Percentiles rank a stretch among this genome's conserved stretches.
Conservation (phyloP, 2,888 invertebrate genomes). For the Archips crataeganus region DNA sequence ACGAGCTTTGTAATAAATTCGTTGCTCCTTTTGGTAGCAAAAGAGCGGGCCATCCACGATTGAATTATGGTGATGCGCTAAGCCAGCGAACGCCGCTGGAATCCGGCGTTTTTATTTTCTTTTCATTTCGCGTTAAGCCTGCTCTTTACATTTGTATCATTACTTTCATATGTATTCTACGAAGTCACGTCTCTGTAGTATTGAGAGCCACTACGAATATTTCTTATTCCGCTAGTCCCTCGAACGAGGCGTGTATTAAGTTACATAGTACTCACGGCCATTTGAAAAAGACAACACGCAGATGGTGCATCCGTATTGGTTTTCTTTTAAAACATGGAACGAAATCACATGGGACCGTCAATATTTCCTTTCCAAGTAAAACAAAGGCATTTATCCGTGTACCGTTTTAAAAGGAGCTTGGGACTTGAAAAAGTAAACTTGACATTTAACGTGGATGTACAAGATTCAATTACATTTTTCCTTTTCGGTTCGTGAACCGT, state of each 20-base stretch:
- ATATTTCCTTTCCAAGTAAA: conserved; percentile 79
- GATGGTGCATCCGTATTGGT: conserved; percentile 80
- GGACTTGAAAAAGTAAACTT: conserved; percentile 46
- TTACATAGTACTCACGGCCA: conserved; percentile 74
- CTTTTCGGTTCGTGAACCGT: conserved; percentile 22
- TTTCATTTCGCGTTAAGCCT: conserved; percentile 74
- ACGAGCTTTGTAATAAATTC: conserved; percentile 84
- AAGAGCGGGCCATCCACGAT: conserved; percentile 75
- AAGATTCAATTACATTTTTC: conserved; percentile 40
- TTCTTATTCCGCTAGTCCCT: conserved; percentile 63
- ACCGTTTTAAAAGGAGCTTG: conserved; percentile 57
- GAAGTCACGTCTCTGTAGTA: conserved; percentile 68
- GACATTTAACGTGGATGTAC: conserved; percentile 39
- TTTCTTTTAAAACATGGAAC: conserved; percentile 83
- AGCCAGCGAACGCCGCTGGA: conserved; percentile 77
- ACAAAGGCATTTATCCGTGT: conserved; percentile 71
- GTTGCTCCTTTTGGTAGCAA: conserved; percentile 84
- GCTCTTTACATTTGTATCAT: conserved; percentile 66
- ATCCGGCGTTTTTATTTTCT: conserved; percentile 75
- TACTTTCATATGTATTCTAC: conserved; percentile 65
- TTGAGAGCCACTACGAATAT: conserved; percentile 68
- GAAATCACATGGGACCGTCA: conserved; percentile 80
- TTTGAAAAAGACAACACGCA: conserved; percentile 81
- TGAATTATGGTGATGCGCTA: conserved; percentile 85
- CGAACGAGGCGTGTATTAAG: conserved; percentile 64